Evolutionary conservation across 1,140 invertebrate species (phyloP).

Genomic region (Phthorimaea operculella): DNA sequence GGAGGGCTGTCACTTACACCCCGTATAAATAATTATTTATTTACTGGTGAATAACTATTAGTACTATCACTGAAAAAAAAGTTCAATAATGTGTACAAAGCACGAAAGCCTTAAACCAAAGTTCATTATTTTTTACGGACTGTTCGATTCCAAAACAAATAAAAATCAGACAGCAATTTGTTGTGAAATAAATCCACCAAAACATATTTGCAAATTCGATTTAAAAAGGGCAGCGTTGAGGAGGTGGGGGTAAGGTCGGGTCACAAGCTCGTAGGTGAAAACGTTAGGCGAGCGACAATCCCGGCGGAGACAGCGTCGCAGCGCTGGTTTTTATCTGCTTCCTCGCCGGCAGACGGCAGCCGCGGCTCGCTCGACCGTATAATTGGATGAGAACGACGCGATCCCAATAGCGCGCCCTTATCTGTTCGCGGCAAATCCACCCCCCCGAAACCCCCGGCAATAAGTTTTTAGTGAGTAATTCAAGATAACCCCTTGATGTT

Average conservation of each 20-base stretch:
- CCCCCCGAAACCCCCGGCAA: conserved; percentile 41
- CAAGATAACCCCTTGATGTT: conserved; percentile 68
- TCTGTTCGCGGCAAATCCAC: conserved; percentile 64
- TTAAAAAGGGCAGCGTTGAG: not conserved
- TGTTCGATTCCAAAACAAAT: too few species aligned
- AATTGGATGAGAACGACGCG: conserved; percentile 67
- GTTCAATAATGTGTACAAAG: too few species aligned
- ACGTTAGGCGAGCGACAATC: conserved; percentile 61
- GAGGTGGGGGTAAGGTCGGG: conserved; percentile 20
- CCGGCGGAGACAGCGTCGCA: conserved; percentile 58
- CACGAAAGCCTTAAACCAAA: too few species aligned
- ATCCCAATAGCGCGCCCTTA: conserved; percentile 65
- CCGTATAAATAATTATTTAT: too few species aligned
- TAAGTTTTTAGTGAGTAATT: conserved; percentile 69
- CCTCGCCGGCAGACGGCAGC: conserved; percentile 21
- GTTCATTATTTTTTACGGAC: too few species aligned
- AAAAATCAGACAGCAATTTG: too few species aligned
- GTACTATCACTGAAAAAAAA: too few species aligned
- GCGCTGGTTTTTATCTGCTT: conserved; percentile 56
- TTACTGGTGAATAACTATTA: too few species aligned
- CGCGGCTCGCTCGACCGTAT: conserved; percentile 60
- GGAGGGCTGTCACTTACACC: too few species aligned
- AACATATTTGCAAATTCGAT: not conserved
- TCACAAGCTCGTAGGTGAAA: conserved; percentile 43
- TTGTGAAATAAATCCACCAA: too few species aligned